Percentiles rank a stretch among this genome's conserved stretches.
These are phyloP conservation scores for Thaumatotibia leucotreta DNA, from an alignment of 1,140 invertebrate genomes.

Conservation along the genomic window DNA sequence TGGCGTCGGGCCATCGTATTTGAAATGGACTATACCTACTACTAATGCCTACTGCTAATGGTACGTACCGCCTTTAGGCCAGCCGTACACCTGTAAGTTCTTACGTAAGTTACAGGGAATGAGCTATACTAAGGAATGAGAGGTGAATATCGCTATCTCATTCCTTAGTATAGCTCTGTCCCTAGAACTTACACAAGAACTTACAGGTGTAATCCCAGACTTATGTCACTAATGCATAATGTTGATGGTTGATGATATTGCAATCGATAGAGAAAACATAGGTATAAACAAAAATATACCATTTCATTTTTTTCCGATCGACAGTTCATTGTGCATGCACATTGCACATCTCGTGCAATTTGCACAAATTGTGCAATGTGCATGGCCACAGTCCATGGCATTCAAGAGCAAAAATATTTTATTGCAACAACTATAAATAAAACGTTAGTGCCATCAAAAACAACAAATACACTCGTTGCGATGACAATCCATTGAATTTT, in stretches of 20 bases:
- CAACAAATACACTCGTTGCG: conserved; percentile 2
- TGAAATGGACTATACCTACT: too few species aligned
- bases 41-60: too few species aligned
- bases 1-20: too few species aligned
- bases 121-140: too few species aligned
- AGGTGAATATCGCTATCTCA: too few species aligned
- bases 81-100: too few species aligned
- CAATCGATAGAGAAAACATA: not conserved
- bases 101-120: too few species aligned
- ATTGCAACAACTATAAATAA: conserved; percentile 10
- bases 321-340: not conserved
- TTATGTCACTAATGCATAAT: not conserved
- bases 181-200: too few species aligned
- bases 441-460: conserved; percentile 3
- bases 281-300: not conserved
- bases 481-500: conserved; percentile 10
- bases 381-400: not conserved
- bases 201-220: too few species aligned
- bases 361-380: not conserved
- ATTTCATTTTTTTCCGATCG: not conserved
- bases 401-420: conserved; percentile 3
- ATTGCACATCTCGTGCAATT: not conserved
- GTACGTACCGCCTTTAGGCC: too few species aligned
- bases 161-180: too few species aligned
- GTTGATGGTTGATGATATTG: too few species aligned